Evolutionary conservation across 1,140 invertebrate species (phyloP).

Genomic region (Tetramorium simillimum): DNA sequence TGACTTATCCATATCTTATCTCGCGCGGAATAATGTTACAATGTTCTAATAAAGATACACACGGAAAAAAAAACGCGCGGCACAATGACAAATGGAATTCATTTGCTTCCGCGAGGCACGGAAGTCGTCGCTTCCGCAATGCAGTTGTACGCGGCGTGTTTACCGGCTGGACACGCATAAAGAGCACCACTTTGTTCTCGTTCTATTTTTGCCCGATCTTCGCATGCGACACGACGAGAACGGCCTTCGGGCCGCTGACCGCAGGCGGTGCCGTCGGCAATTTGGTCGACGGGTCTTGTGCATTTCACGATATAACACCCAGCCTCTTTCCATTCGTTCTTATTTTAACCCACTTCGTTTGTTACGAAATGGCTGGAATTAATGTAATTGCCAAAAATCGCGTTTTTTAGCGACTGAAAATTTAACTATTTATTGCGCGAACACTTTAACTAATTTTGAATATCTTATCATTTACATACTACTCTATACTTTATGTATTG

Average conservation of each 20-base stretch:
- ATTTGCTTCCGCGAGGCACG: conserved; percentile 39
- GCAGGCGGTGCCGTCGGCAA: conserved; percentile 35
- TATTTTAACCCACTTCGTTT: conserved; percentile 17
- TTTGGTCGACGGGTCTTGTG: conserved; percentile 49
- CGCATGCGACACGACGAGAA: conserved; percentile 45
- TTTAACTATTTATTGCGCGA: not conserved
- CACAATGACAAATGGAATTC: conserved; percentile 59
- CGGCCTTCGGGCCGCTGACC: conserved; percentile 22
- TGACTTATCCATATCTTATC: conserved; percentile 4
- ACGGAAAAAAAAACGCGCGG: conserved; percentile 25
- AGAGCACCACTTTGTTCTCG: conserved; percentile 64
- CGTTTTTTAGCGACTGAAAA: conserved; percentile 7
- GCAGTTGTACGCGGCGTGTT: conserved; percentile 64
- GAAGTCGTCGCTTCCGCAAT: conserved; percentile 62
- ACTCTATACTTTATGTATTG: not conserved
- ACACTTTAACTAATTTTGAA: not conserved
- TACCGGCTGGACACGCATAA: conserved; percentile 65
- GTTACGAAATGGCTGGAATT: conserved; percentile 21
- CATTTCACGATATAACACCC: conserved; percentile 40
- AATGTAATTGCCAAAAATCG: conserved; percentile 16
- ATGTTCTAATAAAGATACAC: conserved; percentile 39
- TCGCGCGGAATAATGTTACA: conserved; percentile 26
- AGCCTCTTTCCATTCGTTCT: not conserved
- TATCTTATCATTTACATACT: not conserved
- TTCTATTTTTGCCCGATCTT: conserved; percentile 48